Conservation (phyloP, 2,113 vertebrate species). For the Thinocorus orbignyianus region DNA sequence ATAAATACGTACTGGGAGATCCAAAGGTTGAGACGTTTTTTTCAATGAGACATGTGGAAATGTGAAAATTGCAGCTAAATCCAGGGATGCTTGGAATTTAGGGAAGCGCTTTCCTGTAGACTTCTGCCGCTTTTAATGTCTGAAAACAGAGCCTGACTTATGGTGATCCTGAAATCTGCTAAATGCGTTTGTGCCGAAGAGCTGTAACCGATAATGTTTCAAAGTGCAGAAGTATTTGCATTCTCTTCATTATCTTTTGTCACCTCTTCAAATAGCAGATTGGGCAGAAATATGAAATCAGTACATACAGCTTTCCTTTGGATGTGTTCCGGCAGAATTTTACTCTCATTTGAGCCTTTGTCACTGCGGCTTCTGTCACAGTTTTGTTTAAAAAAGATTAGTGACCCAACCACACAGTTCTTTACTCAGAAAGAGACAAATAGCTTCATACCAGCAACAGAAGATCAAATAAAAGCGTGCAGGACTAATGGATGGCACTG, state of each 20-base stretch:
- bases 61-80: background rate
- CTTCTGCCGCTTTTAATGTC: background rate
- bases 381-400: background rate
- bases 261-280: background rate
- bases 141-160: background rate
- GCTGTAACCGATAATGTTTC: background rate
- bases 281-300: background rate
- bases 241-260: background rate
- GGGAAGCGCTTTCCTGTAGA: background rate
- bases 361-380: background rate
- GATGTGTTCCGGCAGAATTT: background rate
- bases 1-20: background rate
- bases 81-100: background rate
- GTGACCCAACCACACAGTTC: background rate
- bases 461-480: background rate
- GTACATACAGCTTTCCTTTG: background rate
- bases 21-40: background rate
- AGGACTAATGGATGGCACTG: background rate
- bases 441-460: background rate
- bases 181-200: slow-evolving; percentile 19
- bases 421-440: background rate
- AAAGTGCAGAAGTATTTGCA: background rate
- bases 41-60: background rate
- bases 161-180: background rate
- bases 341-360: background rate